Percentiles rank a stretch among this genome's conserved stretches.
Conservation (phyloP, 2,113 vertebrate genomes). For the Bagarius yarrelli region DNA sequence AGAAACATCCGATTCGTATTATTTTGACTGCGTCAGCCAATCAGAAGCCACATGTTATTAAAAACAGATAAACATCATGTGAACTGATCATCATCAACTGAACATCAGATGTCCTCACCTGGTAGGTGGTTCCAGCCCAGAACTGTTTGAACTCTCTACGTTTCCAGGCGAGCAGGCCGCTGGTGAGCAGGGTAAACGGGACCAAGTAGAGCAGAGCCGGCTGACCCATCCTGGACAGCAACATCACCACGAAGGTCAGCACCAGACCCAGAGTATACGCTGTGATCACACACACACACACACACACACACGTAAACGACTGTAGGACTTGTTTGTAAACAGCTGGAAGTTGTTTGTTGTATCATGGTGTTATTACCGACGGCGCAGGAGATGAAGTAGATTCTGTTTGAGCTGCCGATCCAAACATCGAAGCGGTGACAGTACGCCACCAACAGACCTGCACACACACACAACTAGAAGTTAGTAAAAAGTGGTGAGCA, state of each 20-base stretch:
- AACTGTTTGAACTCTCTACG: constrained; percentile 87
- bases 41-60: not conserved
- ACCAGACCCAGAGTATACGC: constrained; percentile 89
- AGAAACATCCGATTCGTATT: not conserved
- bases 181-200: constrained; percentile 87
- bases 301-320: not conserved
- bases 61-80: too few species aligned
- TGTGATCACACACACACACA: constrained; percentile 51
- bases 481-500: not conserved
- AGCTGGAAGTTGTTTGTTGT: not conserved
- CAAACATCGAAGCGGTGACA: constrained; percentile 95
- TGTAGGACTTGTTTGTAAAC: not conserved
- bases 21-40: not conserved
- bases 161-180: constrained; percentile 77
- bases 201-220: constrained; percentile 95
- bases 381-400: constrained; percentile 84
- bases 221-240: constrained; percentile 86
- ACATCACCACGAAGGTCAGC: constrained; percentile 84
- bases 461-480: not conserved
- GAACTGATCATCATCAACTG: not conserved
- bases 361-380: constrained; percentile 72
- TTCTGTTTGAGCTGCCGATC: constrained; percentile 75
- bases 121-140: constrained; percentile 84
- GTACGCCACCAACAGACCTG: constrained; percentile 92
- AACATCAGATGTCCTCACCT: constrained; percentile 73